Evolutionary conservation across 2,797 vertebrate genomes (phyloP).

Genomic region (Acanthopagrus latus): DNA sequence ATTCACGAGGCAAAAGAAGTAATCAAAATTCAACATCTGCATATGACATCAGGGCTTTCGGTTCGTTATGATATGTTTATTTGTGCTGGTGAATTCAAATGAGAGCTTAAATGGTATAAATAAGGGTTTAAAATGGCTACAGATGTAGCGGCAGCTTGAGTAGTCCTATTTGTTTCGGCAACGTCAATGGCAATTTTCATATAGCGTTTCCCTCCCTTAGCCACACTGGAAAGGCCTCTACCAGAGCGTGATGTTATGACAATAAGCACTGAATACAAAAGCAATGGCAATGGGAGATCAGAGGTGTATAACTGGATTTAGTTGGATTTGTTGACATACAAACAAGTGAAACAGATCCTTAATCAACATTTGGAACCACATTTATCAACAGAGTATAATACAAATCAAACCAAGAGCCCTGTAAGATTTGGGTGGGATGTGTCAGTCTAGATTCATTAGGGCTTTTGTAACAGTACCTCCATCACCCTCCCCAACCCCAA

Average conservation of each 20-base stretch:
- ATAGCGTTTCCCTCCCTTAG: conserved; percentile 68
- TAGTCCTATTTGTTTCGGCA: conserved; percentile 82
- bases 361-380: conserved; percentile 85
- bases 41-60: conserved; percentile 80
- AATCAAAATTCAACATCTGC: conserved; percentile 84
- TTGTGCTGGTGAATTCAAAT: conserved; percentile 84
- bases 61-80: conserved; percentile 84
- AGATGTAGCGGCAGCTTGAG: conserved; percentile 84
- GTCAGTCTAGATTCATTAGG: conserved; percentile 81
- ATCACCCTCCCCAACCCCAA: conserved; percentile 68
- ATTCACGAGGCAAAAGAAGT: conserved; percentile 74
- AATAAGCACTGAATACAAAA: conserved; percentile 82
- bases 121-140: conserved; percentile 84
- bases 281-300: conserved; percentile 80
- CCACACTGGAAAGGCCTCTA: conserved; percentile 71
- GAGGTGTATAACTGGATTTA: conserved; percentile 82
- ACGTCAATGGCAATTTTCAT: conserved; percentile 84
- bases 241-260: conserved; percentile 84
- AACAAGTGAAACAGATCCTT: conserved; percentile 84
- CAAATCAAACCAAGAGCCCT: conserved; percentile 72
- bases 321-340: conserved; percentile 84
- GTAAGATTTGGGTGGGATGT: conserved; percentile 81
- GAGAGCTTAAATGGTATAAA: conserved; percentile 84
- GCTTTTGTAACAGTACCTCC: conserved; percentile 80
- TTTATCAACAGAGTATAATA: conserved; percentile 78